Percentiles rank a stretch among this genome's conserved stretches.
Conservation (phyloP, 2,888 invertebrate species). For the Plusia festucae region DNA sequence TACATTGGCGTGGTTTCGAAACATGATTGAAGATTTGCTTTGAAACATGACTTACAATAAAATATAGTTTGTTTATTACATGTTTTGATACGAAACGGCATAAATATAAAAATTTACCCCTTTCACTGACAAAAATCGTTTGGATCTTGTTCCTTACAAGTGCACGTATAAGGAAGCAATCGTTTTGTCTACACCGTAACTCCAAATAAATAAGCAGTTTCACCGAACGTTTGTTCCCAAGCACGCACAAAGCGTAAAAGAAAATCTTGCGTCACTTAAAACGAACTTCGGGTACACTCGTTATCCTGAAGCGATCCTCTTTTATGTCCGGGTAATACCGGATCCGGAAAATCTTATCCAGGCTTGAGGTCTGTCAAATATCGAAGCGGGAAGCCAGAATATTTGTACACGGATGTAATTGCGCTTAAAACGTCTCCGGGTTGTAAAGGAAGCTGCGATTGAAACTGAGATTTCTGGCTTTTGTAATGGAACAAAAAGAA, state of each 20-base stretch:
- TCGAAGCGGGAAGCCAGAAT: constrained; percentile 21
- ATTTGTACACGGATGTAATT: constrained; percentile 47
- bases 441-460: constrained; percentile 16
- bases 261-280: constrained; percentile 30
- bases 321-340: constrained; percentile 50
- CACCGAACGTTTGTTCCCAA: constrained; percentile 3
- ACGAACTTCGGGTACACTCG: constrained; percentile 41
- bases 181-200: not conserved
- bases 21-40: no score
- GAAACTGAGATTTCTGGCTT: not conserved
- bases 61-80: no score
- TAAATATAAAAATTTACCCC: no score
- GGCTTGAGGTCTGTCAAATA: constrained; percentile 45
- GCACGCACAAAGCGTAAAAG: constrained; percentile 13
- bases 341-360: constrained; percentile 48
- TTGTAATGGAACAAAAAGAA: not conserved
- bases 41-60: no score
- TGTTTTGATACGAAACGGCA: no score
- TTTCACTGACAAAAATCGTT: no score
- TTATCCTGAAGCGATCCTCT: constrained; percentile 49
- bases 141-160: not conserved
- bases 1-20: no score
- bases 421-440: constrained; percentile 37
- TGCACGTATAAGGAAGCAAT: not conserved
- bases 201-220: not conserved